Evolutionary conservation across 2,113 vertebrate species (phyloP), one percentile per base, ranked within the genome.

Genomic region (Stomatorhinus ivindoensis): DNA sequence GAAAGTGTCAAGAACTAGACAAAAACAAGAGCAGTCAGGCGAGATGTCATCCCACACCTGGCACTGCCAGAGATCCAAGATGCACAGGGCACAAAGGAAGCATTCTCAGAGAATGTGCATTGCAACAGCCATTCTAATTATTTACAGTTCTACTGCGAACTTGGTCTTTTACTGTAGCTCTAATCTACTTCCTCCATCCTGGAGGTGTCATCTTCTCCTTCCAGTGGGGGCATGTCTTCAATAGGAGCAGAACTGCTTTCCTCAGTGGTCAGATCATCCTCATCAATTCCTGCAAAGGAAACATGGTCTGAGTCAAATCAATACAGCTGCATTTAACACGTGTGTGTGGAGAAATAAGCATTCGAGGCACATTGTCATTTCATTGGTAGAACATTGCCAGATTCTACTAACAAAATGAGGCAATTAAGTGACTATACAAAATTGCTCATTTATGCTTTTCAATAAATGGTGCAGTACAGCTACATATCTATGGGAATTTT

Each of bases 141-240:
- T 80, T 42, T 80, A 80, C 73, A 80, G 73, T 19, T 39, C 4
- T 65, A 27, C 61, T 42, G 73, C 0, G 73, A 80, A 80, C 73
- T 80, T 42, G 73, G 15, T 42, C 6, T 80, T 80, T 4, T 7
- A 39, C 73, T 80, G 31, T 8, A 80, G 73, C 31, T 17, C 73
- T 80, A 80, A 80, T 99, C 98, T 21, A 99, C 98, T 89, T 99
- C 98, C 91, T 99, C 98, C 98, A 99, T 99, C 87, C 98, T 97
- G 0, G 98, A 98, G 0, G 97, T 95, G 93, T 99, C 98, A 0
- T 99, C 98, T 0, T 99, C 98, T 1, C 97, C 98, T 93, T 99
- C 98, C 0, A 99, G 97, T 13, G 97, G 97, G 0, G 98, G 98
- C 97, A 99, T 99, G 89, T 99, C 98, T 87, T 99, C 98, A 0